A percentile compares a stretch with the other conserved stretches of the same genome.
phyloP scores from a whole-genome alignment of 2,888 invertebrate species.

The Quadroppia sp. region DNA sequence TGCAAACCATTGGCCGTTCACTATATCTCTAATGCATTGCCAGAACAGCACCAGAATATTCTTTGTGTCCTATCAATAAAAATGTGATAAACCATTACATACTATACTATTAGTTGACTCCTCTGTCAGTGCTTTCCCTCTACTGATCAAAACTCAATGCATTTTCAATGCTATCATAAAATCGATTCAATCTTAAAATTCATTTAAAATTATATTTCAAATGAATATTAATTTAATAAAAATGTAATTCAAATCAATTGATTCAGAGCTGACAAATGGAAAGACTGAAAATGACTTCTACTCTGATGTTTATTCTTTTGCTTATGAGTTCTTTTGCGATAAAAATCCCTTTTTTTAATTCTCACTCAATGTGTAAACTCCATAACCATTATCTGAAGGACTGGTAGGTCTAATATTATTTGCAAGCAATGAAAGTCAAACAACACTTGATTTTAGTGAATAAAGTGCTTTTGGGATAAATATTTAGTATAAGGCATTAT shows the following conservation, averaged over 20 bases:
- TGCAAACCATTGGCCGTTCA: slow-evolving; percentile 8
- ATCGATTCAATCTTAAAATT: too few species aligned
- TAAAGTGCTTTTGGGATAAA: slow-evolving; percentile 1
- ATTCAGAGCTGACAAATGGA: neutral
- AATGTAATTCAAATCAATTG: neutral
- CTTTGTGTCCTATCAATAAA: neutral
- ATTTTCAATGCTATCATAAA: too few species aligned
- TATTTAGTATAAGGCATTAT: slow-evolving; percentile 1
- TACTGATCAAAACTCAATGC: too few species aligned
- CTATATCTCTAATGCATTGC: neutral
- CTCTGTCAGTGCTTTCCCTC: neutral
- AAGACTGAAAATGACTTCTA: neutral
- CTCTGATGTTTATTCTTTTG: too few species aligned
- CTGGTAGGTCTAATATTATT: slow-evolving; percentile 21
- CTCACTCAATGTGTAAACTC: slow-evolving; percentile 17
- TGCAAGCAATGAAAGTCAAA: neutral
- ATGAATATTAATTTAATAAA: too few species aligned
- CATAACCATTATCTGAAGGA: slow-evolving; percentile 27
- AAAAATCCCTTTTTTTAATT: neutral
- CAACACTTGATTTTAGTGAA: slow-evolving; percentile 27
- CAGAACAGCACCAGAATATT: neutral
- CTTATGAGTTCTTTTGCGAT: too few species aligned
- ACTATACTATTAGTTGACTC: slow-evolving; percentile 12
- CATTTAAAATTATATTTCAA: neutral
- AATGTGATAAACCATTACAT: slow-evolving; percentile 16